Conservation (phyloP, 2,888 invertebrate species). For the Drepanosiphum platanoidis region DNA sequence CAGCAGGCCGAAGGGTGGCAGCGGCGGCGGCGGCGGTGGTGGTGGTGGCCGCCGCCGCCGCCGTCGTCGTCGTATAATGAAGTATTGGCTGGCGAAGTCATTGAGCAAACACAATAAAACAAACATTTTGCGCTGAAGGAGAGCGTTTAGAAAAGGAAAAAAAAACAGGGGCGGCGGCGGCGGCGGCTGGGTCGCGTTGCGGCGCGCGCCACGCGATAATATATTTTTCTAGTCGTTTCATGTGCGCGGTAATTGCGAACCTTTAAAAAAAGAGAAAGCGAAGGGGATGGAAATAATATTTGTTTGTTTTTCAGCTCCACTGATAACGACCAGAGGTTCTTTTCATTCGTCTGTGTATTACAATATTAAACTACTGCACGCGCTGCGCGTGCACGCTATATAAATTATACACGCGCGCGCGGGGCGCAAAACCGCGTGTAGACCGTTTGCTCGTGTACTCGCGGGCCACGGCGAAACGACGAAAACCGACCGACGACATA, state of each 20-base stretch:
- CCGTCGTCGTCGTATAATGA: constrained; percentile 49
- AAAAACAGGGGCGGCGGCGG: not conserved
- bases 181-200: constrained; percentile 3
- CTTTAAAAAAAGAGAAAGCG: not conserved
- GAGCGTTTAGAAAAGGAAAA: constrained; percentile 30
- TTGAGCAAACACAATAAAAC: constrained; percentile 61
- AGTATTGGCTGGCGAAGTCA: constrained; percentile 61
- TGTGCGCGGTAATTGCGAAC: constrained; percentile 54
- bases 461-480: no score
- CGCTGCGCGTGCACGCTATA: not conserved
- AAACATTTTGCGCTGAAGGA: constrained; percentile 54
- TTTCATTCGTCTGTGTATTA: constrained; percentile 8
- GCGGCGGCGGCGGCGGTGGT: not conserved
- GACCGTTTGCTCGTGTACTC: no score
- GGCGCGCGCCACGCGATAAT: not conserved
- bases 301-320: constrained; percentile 43
- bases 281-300: constrained; percentile 38
- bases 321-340: constrained; percentile 26
- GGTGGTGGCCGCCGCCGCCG: constrained; percentile 6
- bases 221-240: constrained; percentile 44
- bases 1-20: constrained; percentile 28
- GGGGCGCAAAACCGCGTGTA: no score
- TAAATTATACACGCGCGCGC: not conserved
- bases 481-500: no score
- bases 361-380: not conserved